Conservation (phyloP, 2,797 vertebrate species). For the Etheostoma nigrum region DNA sequence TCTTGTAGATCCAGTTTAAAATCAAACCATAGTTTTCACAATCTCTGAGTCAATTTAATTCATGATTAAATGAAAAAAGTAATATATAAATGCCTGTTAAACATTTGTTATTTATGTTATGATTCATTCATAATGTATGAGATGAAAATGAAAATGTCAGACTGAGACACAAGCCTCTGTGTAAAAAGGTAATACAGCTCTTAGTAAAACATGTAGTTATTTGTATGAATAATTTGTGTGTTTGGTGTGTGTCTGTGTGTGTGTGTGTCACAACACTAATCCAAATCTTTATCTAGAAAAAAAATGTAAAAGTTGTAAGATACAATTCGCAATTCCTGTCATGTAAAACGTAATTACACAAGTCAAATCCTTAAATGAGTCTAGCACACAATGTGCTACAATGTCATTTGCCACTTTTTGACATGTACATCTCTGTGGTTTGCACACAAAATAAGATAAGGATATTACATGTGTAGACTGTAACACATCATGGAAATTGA, state of each 20-base stretch:
- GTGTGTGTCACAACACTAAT: constrained; percentile 27
- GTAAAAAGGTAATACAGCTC: constrained; percentile 57
- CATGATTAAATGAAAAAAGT: constrained; percentile 55
- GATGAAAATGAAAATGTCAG: constrained; percentile 80
- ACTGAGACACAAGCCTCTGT: constrained; percentile 47
- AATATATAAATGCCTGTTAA: constrained; percentile 71
- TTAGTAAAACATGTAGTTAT: constrained; percentile 50
- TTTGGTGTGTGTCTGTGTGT: not conserved
- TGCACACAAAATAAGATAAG: constrained; percentile 3
- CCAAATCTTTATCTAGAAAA: constrained; percentile 25
- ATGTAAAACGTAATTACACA: constrained; percentile 36
- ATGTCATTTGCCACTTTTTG: constrained; percentile 38
- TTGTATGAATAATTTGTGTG: constrained; percentile 12
- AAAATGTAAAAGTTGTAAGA: constrained; percentile 9
- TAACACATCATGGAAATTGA: not conserved
- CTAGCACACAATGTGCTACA: constrained; percentile 8
- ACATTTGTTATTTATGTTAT: constrained; percentile 77
- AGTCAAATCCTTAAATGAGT: constrained; percentile 17
- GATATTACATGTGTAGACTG: not conserved
- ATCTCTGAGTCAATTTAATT: constrained; percentile 48
- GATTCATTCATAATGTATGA: constrained; percentile 78
- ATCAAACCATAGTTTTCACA: constrained; percentile 18
- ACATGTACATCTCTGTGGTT: not conserved
- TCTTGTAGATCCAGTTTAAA: constrained; percentile 16
- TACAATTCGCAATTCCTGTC: constrained; percentile 17